These are phyloP conservation scores for Acrobasis consociella DNA, from an alignment of 2,888 invertebrate genomes.

Conservation along the genomic window DNA sequence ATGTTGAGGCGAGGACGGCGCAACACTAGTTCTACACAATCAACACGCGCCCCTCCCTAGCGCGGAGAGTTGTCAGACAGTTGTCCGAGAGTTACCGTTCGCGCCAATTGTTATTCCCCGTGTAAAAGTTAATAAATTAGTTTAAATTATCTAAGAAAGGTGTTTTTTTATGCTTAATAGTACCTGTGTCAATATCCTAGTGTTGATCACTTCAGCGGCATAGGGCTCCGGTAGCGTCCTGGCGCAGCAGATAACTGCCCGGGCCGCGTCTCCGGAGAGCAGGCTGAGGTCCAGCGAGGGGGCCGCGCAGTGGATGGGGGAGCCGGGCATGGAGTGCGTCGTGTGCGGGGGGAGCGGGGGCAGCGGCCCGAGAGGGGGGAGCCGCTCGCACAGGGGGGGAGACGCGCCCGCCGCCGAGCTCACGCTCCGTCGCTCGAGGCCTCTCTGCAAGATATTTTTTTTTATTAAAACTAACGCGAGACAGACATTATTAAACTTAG, in stretches of 20 bases:
- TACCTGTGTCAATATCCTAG: slow-evolving; percentile 72
- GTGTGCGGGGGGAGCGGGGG: slow-evolving; percentile 66
- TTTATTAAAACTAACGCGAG: too few species aligned
- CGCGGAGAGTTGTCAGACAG: too few species aligned
- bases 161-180: too few species aligned
- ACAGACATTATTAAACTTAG: too few species aligned
- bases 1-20: too few species aligned
- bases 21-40: too few species aligned
- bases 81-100: too few species aligned
- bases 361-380: slow-evolving; percentile 43
- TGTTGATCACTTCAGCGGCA: slow-evolving; percentile 66
- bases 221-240: slow-evolving; percentile 68
- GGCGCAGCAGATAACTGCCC: slow-evolving; percentile 66
- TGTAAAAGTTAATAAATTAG: too few species aligned
- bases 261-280: slow-evolving; percentile 70
- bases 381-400: slow-evolving; percentile 49
- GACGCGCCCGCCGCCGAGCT: slow-evolving; percentile 56
- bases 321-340: slow-evolving; percentile 77
- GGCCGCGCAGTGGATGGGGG: slow-evolving; percentile 53
- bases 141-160: too few species aligned
- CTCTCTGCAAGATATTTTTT: slow-evolving; percentile 70
- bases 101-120: too few species aligned
- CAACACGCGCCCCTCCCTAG: too few species aligned
- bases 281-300: slow-evolving; percentile 53
- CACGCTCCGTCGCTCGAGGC: slow-evolving; percentile 66